phyloP scores from a whole-genome alignment of 2,797 vertebrate genomes.

The Danio aesculapii region DNA sequence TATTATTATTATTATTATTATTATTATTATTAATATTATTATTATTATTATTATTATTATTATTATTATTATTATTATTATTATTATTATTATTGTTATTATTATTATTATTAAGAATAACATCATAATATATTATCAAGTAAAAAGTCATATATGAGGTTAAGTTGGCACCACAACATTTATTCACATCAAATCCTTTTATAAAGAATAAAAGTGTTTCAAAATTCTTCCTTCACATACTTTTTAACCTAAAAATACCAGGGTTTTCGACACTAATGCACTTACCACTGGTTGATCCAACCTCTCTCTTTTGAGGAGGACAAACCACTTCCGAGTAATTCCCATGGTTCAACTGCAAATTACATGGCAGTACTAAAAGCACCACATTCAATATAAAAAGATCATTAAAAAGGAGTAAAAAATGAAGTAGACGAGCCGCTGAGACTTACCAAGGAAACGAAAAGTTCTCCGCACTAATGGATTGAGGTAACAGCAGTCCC shows the following conservation, averaged over 20 bases:
- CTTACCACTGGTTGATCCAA: background rate
- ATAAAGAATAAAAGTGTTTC: background rate
- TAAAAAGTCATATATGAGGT: too few species aligned
- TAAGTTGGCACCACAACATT: background rate
- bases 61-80: too few species aligned
- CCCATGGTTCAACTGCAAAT: constrained; percentile 27
- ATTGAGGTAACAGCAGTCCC: constrained; percentile 99
- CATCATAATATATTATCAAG: too few species aligned
- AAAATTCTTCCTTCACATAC: too few species aligned
- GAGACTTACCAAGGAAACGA: constrained; percentile 91
- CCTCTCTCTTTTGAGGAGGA: background rate
- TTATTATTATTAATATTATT: too few species aligned
- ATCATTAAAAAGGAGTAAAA: constrained; percentile 30
- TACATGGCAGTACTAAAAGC: constrained; percentile 30
- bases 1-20: too few species aligned
- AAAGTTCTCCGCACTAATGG: constrained; percentile 94
- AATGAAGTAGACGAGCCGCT: background rate
- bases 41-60: too few species aligned
- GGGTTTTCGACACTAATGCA: background rate
- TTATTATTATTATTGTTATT: too few species aligned
- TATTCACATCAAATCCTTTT: background rate
- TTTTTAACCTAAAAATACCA: background rate
- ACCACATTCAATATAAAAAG: constrained; percentile 14
- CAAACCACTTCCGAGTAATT: constrained; percentile 5
- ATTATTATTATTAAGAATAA: too few species aligned